Evolutionary conservation across 2,113 vertebrate genomes (phyloP), one percentile per base, ranked within the genome.

Genomic region (Chrysemys picta): DNA sequence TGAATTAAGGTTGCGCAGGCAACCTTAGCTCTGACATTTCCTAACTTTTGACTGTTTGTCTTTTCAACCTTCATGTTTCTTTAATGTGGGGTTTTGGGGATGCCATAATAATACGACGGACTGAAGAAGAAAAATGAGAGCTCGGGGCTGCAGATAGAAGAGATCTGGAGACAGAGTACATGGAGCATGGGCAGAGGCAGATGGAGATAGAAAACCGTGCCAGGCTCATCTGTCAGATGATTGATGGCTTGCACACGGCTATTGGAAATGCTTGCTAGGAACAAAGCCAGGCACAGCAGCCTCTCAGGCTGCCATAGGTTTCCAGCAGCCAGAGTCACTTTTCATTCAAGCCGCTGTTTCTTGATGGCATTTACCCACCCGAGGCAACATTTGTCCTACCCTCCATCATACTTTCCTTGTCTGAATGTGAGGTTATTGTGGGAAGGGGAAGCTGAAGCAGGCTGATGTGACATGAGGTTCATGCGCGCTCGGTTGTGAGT

Each of bases 201-300:
- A 52, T 49, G 81, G 90, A 31, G 69, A 42, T 0, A 6, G 49
- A 88, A 10, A 3, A 4, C 0, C 0, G 38, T 22, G 56, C 72
- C 82, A 84, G 10, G 62, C 29, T 53, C 57, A 42, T 29, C 79
- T 35, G 52, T 13, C 82, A 11, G 69, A 25, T 19, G 80, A 54
- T 0, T 31, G 85, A 62, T 52, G 49, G n/a, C 4, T 54, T 19
- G 31, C 62, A 42, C 0, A 0, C 24, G 57, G 86, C 22, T 0
- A 0, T 49, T 2, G 4, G 29, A 83, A 82, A 12, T 1, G 1
- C 56, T 31, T 42, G 38, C 45, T 2, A 1, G 45, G 57, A 21
- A 31, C 3, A 31, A 29, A 91, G 47, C 25, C 8, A 65, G 79
- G 45, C 57, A 87, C 1, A 2, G 35, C 19, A 52, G 47, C 42